A percentile compares a stretch with the other conserved stretches of the same genome.
phyloP scores from a whole-genome alignment of 2,888 invertebrate species.

The Phaedon cochleariae region DNA sequence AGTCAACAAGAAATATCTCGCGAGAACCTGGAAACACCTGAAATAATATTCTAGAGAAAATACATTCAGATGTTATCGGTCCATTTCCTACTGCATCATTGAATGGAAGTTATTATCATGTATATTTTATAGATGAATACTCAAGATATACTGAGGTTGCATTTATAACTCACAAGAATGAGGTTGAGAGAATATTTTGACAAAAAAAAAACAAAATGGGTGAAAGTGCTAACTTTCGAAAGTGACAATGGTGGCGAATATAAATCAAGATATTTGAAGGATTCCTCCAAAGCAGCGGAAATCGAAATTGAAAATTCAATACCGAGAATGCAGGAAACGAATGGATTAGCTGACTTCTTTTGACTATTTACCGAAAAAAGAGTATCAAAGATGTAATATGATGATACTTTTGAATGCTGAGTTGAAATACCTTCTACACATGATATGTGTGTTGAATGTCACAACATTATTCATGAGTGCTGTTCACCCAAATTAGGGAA shows the following conservation, averaged over 20 bases:
- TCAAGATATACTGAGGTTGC: neutral
- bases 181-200: neutral
- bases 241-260: neutral
- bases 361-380: too few relatives aligned
- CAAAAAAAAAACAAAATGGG: neutral
- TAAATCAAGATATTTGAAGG: neutral
- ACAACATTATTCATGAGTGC: too few relatives aligned
- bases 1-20: neutral
- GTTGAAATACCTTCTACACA: too few relatives aligned
- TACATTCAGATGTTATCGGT: neutral
- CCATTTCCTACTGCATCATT: neutral
- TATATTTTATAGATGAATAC: too few relatives aligned
- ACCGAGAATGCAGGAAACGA: too few relatives aligned
- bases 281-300: neutral
- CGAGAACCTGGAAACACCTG: neutral
- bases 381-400: too few relatives aligned
- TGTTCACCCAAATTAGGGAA: too few relatives aligned
- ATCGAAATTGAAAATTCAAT: too few relatives aligned
- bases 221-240: neutral
- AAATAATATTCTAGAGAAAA: neutral
- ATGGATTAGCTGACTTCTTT: too few relatives aligned
- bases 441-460: too few relatives aligned
- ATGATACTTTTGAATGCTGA: too few relatives aligned
- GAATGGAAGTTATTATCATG: neutral
- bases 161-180: neutral